Evolutionary conservation across 2,888 invertebrate species (phyloP).

Genomic region (Odontomyia ornata): DNA sequence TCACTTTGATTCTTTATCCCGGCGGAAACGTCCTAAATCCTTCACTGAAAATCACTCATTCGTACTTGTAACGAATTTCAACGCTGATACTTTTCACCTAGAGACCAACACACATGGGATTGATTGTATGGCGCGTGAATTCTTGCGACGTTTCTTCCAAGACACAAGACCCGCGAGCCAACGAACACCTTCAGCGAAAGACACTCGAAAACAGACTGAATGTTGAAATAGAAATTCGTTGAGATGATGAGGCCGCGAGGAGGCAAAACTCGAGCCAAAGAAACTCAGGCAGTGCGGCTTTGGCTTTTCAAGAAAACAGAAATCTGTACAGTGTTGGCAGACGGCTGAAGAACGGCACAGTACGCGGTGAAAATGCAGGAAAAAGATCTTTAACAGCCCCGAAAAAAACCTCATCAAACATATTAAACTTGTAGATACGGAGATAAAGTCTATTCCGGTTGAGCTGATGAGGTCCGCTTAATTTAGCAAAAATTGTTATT

Average conservation of each 20-base stretch:
- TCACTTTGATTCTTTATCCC: too few relatives aligned
- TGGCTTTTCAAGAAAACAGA: conserved; percentile 16
- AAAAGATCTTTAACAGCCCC: not conserved
- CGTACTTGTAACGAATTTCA: too few relatives aligned
- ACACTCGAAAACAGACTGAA: conserved; percentile 35
- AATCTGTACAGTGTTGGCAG: not conserved
- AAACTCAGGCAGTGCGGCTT: not conserved
- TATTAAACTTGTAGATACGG: too few relatives aligned
- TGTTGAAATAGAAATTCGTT: conserved; percentile 9
- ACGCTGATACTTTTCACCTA: too few relatives aligned
- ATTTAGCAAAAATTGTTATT: too few relatives aligned
- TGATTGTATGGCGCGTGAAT: not conserved
- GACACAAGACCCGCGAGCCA: not conserved
- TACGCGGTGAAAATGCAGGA: not conserved
- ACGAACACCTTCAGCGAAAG: conserved; percentile 28
- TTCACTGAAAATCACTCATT: too few relatives aligned
- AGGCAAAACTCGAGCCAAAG: not conserved
- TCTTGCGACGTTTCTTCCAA: conserved; percentile 8
- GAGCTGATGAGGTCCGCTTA: not conserved
- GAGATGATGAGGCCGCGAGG: conserved; percentile 10
- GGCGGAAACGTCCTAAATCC: too few relatives aligned
- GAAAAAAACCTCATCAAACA: not conserved
- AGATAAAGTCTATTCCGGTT: not conserved
- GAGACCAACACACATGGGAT: too few relatives aligned
- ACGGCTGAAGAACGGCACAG: not conserved